A percentile compares a stretch with the other conserved stretches of the same genome.
Conservation (phyloP, 2,888 invertebrate species). For the Tigriopus californicus region DNA sequence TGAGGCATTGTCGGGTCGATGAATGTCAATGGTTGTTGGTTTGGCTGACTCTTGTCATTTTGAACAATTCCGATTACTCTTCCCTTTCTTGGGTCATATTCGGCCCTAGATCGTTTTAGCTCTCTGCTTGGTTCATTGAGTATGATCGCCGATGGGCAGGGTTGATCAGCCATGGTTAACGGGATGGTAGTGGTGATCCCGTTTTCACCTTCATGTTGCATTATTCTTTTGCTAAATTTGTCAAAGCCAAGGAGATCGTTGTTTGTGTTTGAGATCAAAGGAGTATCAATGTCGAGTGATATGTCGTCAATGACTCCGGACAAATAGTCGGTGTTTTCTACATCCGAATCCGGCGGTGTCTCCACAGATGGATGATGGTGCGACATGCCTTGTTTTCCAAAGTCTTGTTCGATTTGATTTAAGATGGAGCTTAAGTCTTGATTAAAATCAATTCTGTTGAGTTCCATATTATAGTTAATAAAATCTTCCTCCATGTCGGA, state of each 20-base stretch:
- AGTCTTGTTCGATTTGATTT: conserved; percentile 10
- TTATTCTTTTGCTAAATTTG: neutral
- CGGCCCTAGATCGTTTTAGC: too few species aligned
- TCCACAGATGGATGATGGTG: neutral
- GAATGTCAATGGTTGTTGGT: too few species aligned
- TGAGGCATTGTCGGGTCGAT: too few species aligned
- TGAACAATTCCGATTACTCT: too few species aligned
- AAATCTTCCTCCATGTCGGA: neutral
- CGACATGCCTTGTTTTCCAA: neutral
- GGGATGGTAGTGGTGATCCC: too few species aligned
- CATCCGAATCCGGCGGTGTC: conserved; percentile 10
- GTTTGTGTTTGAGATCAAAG: neutral
- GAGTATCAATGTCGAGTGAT: neutral
- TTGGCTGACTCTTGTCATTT: too few species aligned
- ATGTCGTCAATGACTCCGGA: neutral
- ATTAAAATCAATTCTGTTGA: conserved; percentile 6
- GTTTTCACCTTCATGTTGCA: too few species aligned
- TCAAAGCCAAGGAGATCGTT: conserved; percentile 1
- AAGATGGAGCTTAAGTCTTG: conserved; percentile 4
- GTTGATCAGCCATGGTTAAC: too few species aligned
- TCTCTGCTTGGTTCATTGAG: too few species aligned
- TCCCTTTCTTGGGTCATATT: too few species aligned
- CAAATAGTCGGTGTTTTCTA: neutral
- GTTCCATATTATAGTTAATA: neutral
- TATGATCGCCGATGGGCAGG: too few species aligned